A percentile compares a stretch with the other conserved stretches of the same genome.
phyloP scores from a whole-genome alignment of 2,888 invertebrate genomes.

The Cryptus armator region DNA sequence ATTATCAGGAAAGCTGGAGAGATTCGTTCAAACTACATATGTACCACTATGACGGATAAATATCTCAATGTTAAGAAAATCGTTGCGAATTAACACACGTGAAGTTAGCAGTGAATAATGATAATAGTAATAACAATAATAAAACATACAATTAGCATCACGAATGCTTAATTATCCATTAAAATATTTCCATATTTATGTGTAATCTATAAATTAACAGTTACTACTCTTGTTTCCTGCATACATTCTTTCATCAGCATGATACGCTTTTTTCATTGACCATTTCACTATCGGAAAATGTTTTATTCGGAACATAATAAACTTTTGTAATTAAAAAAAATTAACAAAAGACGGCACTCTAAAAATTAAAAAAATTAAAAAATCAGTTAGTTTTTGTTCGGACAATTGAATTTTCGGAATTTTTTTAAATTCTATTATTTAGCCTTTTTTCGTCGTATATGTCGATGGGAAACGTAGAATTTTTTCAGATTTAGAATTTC shows the following conservation, averaged over 20 bases:
- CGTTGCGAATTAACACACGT: neutral
- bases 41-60: slow-evolving; percentile 49
- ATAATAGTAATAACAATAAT: slow-evolving; percentile 13
- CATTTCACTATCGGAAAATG: neutral
- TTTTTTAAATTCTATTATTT: too few species aligned
- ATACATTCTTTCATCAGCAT: slow-evolving; percentile 5
- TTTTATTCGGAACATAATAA: neutral
- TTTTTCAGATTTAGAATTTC: too few species aligned
- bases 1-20: slow-evolving; percentile 70
- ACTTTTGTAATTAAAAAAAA: too few species aligned
- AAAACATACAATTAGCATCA: slow-evolving; percentile 55
- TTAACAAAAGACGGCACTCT: too few species aligned
- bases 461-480: too few species aligned
- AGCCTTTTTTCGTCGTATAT: too few species aligned
- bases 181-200: slow-evolving; percentile 42
- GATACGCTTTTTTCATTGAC: neutral
- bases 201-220: slow-evolving; percentile 4
- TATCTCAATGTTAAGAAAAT: slow-evolving; percentile 42
- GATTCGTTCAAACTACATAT: slow-evolving; percentile 61
- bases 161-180: slow-evolving; percentile 56
- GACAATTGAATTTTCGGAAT: too few species aligned
- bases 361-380: neutral
- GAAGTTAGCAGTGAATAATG: slow-evolving; percentile 20
- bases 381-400: too few species aligned
- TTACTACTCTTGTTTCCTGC: slow-evolving; percentile 14